phyloP scores from a whole-genome alignment of 2,888 invertebrate genomes.

The Dryococelus australis region DNA sequence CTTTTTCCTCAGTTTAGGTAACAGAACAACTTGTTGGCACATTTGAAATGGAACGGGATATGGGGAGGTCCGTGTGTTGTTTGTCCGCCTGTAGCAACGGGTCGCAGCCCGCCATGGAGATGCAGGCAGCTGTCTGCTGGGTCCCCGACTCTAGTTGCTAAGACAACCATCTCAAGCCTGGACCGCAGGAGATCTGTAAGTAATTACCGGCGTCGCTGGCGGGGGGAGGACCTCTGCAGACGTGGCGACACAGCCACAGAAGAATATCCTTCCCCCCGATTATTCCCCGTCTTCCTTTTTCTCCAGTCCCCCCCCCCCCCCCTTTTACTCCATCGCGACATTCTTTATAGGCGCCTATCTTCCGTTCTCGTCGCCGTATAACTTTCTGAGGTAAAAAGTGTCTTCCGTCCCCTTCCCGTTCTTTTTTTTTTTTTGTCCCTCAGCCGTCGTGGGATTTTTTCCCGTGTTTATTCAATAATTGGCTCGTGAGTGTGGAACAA shows the following conservation, averaged over 20 bases:
- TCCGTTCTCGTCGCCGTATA: neutral
- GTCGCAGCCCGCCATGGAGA: neutral
- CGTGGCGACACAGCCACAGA: conserved; percentile 9
- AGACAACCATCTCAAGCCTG: conserved; percentile 34
- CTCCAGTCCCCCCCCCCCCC: neutral
- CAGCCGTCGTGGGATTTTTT: too few species aligned
- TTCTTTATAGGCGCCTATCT: conserved; percentile 16
- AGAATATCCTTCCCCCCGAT: neutral
- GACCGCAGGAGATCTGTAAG: conserved; percentile 35
- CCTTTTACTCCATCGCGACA: neutral
- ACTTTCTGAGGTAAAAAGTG: neutral
- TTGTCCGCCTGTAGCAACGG: neutral
- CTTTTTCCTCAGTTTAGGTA: too few species aligned
- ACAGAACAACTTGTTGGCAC: too few species aligned
- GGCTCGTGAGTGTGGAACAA: too few species aligned
- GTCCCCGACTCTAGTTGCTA: conserved; percentile 34
- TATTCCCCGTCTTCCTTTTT: neutral
- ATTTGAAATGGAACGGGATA: neutral
- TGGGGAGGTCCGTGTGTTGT: neutral
- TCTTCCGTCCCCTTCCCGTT: too few species aligned
- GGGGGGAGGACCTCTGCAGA: conserved; percentile 28
- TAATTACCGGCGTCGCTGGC: conserved; percentile 33
- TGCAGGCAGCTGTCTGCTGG: neutral
- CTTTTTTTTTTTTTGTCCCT: too few species aligned
- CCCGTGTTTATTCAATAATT: too few species aligned